These are phyloP conservation scores for Mormyrus lacerda DNA, from an alignment of 2,113 vertebrate species.

Conservation along the genomic window DNA sequence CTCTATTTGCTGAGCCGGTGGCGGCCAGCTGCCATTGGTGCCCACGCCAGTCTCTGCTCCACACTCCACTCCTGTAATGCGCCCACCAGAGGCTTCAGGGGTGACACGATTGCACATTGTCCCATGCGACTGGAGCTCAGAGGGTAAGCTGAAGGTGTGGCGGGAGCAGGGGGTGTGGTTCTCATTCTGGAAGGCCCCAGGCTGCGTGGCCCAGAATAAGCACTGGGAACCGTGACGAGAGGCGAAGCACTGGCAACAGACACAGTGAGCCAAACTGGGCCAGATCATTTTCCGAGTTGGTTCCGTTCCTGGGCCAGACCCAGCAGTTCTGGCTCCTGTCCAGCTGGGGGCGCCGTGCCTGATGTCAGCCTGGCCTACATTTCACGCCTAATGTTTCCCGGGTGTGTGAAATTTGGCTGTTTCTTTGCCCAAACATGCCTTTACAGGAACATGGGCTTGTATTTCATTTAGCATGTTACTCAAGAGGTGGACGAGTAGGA, in stretches of 20 bases:
- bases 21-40: background rate
- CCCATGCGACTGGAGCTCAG: background rate
- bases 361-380: background rate
- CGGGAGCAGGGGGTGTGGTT: background rate
- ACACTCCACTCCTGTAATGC: background rate
- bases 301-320: background rate
- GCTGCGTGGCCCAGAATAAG: background rate
- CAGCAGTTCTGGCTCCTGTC: background rate
- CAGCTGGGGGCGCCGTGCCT: background rate
- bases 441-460: background rate
- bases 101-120: background rate
- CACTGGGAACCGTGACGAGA: background rate
- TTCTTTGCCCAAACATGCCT: background rate
- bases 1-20: background rate
- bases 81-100: background rate
- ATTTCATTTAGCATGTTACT: background rate
- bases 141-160: background rate
- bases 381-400: background rate
- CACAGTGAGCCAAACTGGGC: background rate
- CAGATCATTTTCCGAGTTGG: background rate
- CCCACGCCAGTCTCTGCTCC: background rate
- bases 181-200: background rate
- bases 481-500: background rate
- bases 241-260: background rate
- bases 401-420: background rate